A percentile compares a stretch with the other conserved stretches of the same genome.
These are phyloP conservation scores for Ceyx melanurus DNA, from an alignment of 2,113 vertebrate genomes.

Conservation along the genomic window DNA sequence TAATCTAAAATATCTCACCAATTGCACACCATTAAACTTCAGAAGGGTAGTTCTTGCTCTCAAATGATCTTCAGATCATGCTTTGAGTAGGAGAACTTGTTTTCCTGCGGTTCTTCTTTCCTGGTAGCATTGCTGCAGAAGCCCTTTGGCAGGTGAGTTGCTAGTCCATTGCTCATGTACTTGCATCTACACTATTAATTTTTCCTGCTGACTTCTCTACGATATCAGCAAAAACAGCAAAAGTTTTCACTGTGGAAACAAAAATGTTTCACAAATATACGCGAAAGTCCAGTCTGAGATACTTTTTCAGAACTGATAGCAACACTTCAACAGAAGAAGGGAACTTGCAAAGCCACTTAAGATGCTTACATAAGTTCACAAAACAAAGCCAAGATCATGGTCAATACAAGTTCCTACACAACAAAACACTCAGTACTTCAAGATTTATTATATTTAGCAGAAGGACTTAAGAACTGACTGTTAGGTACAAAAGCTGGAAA, in stretches of 20 bases:
- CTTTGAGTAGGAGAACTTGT: not conserved
- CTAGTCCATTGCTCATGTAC: not conserved
- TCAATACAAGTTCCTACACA: not conserved
- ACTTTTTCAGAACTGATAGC: not conserved
- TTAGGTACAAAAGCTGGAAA: not conserved
- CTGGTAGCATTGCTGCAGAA: not conserved
- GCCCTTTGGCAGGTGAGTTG: not conserved
- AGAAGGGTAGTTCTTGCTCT: not conserved
- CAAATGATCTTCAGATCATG: not conserved
- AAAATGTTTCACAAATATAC: not conserved
- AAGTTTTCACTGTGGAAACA: not conserved
- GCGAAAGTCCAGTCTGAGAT: not conserved
- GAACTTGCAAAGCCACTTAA: not conserved
- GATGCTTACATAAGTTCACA: not conserved
- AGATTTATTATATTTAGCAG: not conserved
- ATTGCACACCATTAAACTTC: not conserved
- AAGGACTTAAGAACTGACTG: not conserved
- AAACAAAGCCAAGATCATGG: not conserved
- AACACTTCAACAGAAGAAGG: not conserved
- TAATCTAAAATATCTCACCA: not conserved
- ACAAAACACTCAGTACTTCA: not conserved
- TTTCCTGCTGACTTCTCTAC: not conserved
- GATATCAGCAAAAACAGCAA: not conserved
- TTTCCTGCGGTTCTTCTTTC: not conserved
- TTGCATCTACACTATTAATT: not conserved